Conservation (phyloP, 2,113 vertebrate species). For the Pyrgilauda ruficollis region DNA sequence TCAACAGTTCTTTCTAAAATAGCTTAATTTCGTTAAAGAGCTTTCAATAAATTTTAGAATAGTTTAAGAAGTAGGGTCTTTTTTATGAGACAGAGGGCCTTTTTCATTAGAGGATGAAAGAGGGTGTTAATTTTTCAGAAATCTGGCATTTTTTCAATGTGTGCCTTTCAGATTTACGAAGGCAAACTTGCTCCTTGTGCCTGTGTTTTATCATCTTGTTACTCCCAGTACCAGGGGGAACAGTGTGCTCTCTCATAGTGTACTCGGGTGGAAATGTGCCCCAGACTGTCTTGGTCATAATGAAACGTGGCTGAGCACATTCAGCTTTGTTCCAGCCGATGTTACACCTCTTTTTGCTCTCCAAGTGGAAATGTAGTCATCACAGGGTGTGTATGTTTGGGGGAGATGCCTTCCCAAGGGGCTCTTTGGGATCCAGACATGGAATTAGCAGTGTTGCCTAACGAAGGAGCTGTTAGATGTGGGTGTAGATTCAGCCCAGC, state of each 20-base stretch:
- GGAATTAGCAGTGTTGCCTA: not conserved
- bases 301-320: constrained; percentile 15
- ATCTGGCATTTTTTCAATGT: constrained; percentile 10
- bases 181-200: not conserved
- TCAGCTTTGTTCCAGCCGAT: not conserved
- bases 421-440: not conserved
- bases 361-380: constrained; percentile 33
- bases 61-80: not conserved
- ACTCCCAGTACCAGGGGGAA: not conserved
- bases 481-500: not conserved
- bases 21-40: constrained; percentile 21
- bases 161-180: constrained; percentile 25
- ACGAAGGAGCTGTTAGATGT: not conserved
- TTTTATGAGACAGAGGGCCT: not conserved
- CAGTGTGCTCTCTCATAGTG: not conserved
- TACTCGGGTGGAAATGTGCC: not conserved
- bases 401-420: not conserved
- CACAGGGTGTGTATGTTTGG: not conserved
- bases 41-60: constrained; percentile 10
- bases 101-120: constrained; percentile 23
- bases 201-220: not conserved
- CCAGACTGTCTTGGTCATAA: not conserved
- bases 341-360: not conserved
- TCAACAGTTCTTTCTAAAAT: constrained; percentile 30
- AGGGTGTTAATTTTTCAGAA: constrained; percentile 1